Percentiles rank a stretch among this genome's conserved stretches.
Conservation (phyloP, 2,113 vertebrate genomes). For the Heterotilapia buettikoferi region DNA sequence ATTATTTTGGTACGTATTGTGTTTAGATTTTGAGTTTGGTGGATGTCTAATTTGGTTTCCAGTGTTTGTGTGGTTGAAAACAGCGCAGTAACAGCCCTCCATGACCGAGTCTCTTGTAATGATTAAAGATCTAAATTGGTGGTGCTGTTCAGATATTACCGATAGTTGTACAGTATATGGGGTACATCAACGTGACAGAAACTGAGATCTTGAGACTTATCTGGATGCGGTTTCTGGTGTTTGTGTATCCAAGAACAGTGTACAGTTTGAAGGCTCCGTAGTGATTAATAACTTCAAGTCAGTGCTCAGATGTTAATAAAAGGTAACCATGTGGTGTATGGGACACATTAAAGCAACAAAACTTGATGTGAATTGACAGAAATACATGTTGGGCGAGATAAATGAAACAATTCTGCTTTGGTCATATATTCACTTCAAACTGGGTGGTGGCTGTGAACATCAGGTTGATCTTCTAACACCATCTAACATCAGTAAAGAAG, state of each 20-base stretch:
- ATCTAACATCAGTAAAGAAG: not conserved
- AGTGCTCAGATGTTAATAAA: not conserved
- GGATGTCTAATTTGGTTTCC: not conserved
- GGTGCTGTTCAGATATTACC: not conserved
- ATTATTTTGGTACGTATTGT: not conserved
- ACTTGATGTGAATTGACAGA: not conserved
- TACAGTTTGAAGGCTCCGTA: not conserved
- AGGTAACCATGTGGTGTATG: not conserved
- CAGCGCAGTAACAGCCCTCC: fast-evolving
- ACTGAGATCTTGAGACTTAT: not conserved
- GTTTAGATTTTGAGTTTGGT: not conserved
- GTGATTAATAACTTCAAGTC: not conserved
- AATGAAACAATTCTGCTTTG: not conserved
- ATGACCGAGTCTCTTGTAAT: fast-evolving
- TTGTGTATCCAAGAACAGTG: not conserved
- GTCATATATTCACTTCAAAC: not conserved
- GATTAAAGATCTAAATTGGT: not conserved
- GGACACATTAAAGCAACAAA: not conserved
- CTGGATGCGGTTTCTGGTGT: not conserved
- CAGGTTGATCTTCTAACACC: not conserved
- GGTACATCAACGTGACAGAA: not conserved
- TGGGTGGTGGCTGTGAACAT: not conserved
- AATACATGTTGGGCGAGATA: not conserved
- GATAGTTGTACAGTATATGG: fast-evolving
- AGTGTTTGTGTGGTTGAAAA: not conserved